Evolutionary conservation across 2,888 invertebrate species (phyloP).

Genomic region (Graphium colonna): DNA sequence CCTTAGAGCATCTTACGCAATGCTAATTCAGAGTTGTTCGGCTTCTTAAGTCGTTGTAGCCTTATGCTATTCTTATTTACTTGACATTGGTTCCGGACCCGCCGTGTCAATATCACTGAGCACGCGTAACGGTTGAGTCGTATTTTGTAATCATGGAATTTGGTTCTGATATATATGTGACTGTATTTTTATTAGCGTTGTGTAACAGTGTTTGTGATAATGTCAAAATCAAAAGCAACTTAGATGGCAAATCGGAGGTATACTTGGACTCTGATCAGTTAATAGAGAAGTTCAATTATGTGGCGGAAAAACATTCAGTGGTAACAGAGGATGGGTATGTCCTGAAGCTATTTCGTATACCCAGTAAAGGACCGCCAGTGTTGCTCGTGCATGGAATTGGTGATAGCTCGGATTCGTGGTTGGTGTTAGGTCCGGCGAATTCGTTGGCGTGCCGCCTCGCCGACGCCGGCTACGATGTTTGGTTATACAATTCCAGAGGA

Average conservation of each 20-base stretch:
- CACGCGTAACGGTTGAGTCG: constrained; percentile 29
- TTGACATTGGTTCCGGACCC: constrained; percentile 32
- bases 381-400: constrained; percentile 62
- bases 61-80: constrained; percentile 26
- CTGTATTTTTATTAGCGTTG: constrained; percentile 34
- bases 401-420: constrained; percentile 67
- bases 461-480: constrained; percentile 59
- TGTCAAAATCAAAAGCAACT: constrained; percentile 24
- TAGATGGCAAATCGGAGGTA: constrained; percentile 43
- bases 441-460: constrained; percentile 57
- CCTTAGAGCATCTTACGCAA: constrained; percentile 13
- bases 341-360: constrained; percentile 54
- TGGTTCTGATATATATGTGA: constrained; percentile 22
- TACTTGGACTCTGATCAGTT: constrained; percentile 55
- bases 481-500: constrained; percentile 64
- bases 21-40: constrained; percentile 12
- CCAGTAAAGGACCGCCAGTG: constrained; percentile 54
- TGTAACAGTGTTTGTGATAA: constrained; percentile 21
- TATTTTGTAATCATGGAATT: constrained; percentile 22
- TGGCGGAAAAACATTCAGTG: constrained; percentile 48
- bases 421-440: constrained; percentile 53
- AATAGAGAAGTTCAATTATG: constrained; percentile 51
- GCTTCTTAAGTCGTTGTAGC: constrained; percentile 12
- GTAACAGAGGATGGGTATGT: constrained; percentile 59
- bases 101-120: constrained; percentile 29